These are phyloP conservation scores for Sussaba pulchella DNA, from an alignment of 2,888 invertebrate genomes.

Conservation along the genomic window DNA sequence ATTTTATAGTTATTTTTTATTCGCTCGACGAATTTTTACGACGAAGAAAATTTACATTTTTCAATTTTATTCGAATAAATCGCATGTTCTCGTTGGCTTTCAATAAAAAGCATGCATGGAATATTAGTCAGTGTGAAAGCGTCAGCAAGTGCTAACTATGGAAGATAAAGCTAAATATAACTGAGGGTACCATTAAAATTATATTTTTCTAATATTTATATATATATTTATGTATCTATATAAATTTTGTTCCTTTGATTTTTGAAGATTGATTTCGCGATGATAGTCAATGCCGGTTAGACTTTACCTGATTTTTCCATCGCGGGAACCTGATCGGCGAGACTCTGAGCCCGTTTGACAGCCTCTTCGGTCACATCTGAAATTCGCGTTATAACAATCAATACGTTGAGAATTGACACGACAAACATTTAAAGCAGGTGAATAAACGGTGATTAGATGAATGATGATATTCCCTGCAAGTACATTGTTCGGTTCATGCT, in stretches of 20 bases:
- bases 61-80: background rate
- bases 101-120: slow-evolving; percentile 82
- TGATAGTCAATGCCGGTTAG: slow-evolving; percentile 30
- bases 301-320: slow-evolving; percentile 80
- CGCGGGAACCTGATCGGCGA: slow-evolving; percentile 77
- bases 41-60: too few species aligned
- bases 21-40: too few species aligned
- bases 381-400: slow-evolving; percentile 70
- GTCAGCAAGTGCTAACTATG: slow-evolving; percentile 84
- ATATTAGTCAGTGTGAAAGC: slow-evolving; percentile 83
- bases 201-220: slow-evolving; percentile 73
- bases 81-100: slow-evolving; percentile 64
- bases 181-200: slow-evolving; percentile 83
- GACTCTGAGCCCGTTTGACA: slow-evolving; percentile 79
- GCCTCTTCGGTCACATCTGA: slow-evolving; percentile 83
- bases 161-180: slow-evolving; percentile 85
- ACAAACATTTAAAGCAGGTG: slow-evolving; percentile 83
- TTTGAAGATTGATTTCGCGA: slow-evolving; percentile 52
- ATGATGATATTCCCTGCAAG: slow-evolving; percentile 83
- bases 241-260: slow-evolving; percentile 73
- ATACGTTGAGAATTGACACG: slow-evolving; percentile 62
- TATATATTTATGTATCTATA: slow-evolving; percentile 66
- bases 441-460: slow-evolving; percentile 84
- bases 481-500: slow-evolving; percentile 83
- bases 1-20: too few species aligned